Evolutionary conservation across 2,113 vertebrate genomes (phyloP), one percentile per base, ranked within the genome.

Genomic region (Gymnorhina tibicen): DNA sequence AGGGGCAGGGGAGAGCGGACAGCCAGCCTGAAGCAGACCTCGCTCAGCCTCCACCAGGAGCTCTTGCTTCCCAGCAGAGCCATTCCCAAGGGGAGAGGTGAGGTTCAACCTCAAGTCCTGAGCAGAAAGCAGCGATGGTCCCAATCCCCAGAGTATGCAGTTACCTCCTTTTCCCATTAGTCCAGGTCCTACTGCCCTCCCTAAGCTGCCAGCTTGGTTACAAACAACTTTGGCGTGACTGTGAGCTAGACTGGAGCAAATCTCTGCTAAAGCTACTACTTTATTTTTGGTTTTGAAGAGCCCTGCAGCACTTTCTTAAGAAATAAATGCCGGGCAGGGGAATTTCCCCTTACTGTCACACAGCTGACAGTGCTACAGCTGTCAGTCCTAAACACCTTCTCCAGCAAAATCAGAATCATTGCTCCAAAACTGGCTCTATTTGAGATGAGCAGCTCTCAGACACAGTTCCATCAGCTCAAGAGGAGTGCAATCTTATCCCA

Each of bases 41-140:
- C 1, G 0, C 18, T 24, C 26, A 26, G 44, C 24, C 21, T 76
- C 46, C 35, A 9, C 4, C 2, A 1, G 16, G 27, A 72, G 7
- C 42, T 55, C 22, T 16, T 27, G 44, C 37, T 47, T 44, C 59
- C 33, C 7, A 0, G 33, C 5, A 73, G 5, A 59, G 27, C 26
- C 7, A 2, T 18, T 72, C 60, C 47, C 52, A 33, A 16, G 6
- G n/a, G 30, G 9, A 49, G 11, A 85, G 28, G 11, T 24, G 35
- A 86, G 50, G 22, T 69, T 78, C 81, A 56, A 4, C 28, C 46
- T 62, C 37, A 20, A 30, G 18, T 30, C 11, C 67, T 59, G 42
- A 83, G 47, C 19, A 82, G 47, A 87, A 26, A 41, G 42, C n/a
- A 62, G 13, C 0, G 1, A 37, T 6, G 21, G 11, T 16, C 19